These are phyloP conservation scores for Drosophila subquinaria DNA, from an alignment of 2,888 invertebrate species.

Conservation along the genomic window DNA sequence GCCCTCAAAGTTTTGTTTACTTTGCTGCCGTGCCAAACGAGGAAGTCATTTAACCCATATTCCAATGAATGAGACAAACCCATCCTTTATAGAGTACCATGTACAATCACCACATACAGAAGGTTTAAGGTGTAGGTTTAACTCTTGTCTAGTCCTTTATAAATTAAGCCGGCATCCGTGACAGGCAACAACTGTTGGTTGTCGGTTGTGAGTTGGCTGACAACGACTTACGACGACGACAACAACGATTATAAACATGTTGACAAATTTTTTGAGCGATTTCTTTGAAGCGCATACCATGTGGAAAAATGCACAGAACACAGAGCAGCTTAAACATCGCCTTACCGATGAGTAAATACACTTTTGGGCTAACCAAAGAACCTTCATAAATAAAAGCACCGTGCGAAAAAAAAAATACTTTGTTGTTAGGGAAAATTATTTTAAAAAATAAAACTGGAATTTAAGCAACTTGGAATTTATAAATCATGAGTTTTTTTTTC, in stretches of 20 bases:
- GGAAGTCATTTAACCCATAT: conserved; percentile 78
- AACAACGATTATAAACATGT: conserved; percentile 63
- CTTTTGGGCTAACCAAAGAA: background rate
- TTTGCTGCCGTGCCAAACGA: conserved; percentile 45
- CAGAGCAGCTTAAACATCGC: conserved; percentile 8
- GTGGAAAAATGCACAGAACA: conserved; percentile 33
- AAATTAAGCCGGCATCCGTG: conserved; percentile 55
- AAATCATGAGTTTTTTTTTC: too few species aligned
- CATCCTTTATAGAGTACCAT: conserved; percentile 32
- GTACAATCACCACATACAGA: conserved; percentile 1
- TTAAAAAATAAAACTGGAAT: too few species aligned
- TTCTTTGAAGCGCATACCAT: conserved; percentile 35
- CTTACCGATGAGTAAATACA: conserved; percentile 4
- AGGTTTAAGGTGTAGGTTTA: conserved; percentile 44
- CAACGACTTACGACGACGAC: conserved; percentile 21
- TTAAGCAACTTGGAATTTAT: too few species aligned
- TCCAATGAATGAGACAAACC: conserved; percentile 35
- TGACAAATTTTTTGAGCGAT: conserved; percentile 62
- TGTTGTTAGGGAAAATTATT: too few species aligned
- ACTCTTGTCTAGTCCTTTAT: conserved; percentile 40
- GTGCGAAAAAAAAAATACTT: too few species aligned
- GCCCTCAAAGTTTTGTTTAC: conserved; percentile 57
- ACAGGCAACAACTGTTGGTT: conserved; percentile 34
- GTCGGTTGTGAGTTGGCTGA: background rate
- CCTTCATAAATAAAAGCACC: too few species aligned